Conservation (phyloP, 2,113 vertebrate species). For the Origma solitaria region DNA sequence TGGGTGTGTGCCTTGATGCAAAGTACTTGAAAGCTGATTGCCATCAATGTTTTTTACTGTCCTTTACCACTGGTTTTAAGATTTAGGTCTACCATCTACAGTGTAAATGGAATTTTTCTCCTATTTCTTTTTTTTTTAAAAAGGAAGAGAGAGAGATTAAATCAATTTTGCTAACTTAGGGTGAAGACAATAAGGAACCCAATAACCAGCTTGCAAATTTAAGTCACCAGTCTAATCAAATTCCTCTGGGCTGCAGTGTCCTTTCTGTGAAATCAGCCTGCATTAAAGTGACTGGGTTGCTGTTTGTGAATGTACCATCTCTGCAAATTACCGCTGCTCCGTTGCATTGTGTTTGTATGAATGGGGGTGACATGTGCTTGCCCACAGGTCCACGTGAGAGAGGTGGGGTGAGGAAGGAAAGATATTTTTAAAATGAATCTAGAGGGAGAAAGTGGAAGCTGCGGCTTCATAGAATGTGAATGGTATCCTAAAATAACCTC, state of each 20-base stretch:
- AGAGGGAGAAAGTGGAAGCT: constrained; percentile 61
- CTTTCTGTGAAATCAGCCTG: constrained; percentile 62
- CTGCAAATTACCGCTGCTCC: constrained; percentile 68
- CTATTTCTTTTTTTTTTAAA: neutral
- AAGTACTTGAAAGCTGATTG: neutral
- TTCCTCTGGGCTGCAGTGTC: constrained; percentile 55
- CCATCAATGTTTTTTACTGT: neutral
- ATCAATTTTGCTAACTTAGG: neutral
- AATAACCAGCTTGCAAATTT: constrained; percentile 29
- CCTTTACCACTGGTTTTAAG: neutral
- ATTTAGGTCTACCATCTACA: neutral
- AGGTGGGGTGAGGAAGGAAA: constrained; percentile 63
- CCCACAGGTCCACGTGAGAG: constrained; percentile 77
- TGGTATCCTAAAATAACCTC: constrained; percentile 65
- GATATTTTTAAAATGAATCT: constrained; percentile 64
- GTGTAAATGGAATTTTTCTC: neutral
- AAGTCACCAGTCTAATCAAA: constrained; percentile 38
- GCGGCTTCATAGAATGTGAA: constrained; percentile 48
- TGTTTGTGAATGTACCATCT: constrained; percentile 73
- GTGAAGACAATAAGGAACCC: neutral
- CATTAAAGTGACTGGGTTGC: constrained; percentile 36
- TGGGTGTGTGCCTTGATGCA: neutral
- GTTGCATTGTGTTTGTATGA: constrained; percentile 74
- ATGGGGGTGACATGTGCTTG: constrained; percentile 78
- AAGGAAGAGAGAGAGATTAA: neutral